Base-by-base conservation (phyloP, 2,113 vertebrate species). In the Accipiter cooperii region DNA sequence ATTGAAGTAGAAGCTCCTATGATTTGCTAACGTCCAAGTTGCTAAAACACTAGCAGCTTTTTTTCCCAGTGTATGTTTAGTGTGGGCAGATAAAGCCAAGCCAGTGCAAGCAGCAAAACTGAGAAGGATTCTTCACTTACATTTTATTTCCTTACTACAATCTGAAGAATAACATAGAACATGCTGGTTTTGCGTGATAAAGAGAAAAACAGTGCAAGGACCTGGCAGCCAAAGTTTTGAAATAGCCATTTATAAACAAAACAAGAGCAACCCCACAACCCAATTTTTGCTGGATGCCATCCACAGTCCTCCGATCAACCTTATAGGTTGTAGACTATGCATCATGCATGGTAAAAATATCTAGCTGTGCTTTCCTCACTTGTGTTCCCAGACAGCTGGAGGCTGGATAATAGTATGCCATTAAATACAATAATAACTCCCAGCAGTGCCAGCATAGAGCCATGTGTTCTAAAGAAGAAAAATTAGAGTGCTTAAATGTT, bases 371-470 rank as follows among this genome's bases (percentile, higher is more conserved):
- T 89, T 78, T 88, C 58, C 61, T 89, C 17, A 4, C 63, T 81
- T 87, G 31, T 84, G 36, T 76, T 95, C 60, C 70, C 87, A 51
- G 90, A 36, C 81, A 94, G 74, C 75, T 96, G 83, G 76, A 87
- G 36, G 46, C 38, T 75, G 82, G 65, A 69, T 89, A 57, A 91
- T 42, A 47, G 12, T 20, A 51, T 28, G 34, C 68, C 60, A 70
- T 93, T 92, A 94, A 96, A 95, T 44, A 77, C n/a, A 95, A 55
- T 83, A 87, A 85, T 40, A 94, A 77, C 47, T 96, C 60, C 69
- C 42, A 88, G 70, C 58, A 69, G 38, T 87, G 87, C 82, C 93
- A 92, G 58, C 89, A 77, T 10, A 29, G 18, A 74, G 60, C 74
- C 20, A 19, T n/a, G 33, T 58, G 68, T 54, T 93, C 65, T 73